These are phyloP conservation scores for Dolichotis patagonum DNA, from an alignment of 2,113 vertebrate genomes.

Conservation along the genomic window DNA sequence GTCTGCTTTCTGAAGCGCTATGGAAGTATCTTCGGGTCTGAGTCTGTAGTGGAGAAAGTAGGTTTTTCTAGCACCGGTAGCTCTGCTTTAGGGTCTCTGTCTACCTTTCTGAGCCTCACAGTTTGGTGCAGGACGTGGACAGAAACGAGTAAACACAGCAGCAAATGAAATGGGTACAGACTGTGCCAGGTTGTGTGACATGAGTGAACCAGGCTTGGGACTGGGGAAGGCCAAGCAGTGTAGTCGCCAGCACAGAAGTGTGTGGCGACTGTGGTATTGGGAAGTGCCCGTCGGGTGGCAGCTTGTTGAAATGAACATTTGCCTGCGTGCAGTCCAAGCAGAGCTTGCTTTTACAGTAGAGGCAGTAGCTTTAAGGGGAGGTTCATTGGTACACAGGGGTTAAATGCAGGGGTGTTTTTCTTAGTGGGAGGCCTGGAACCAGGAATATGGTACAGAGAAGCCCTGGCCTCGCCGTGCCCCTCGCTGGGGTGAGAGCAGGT, in stretches of 20 bases:
- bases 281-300: neutral
- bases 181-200: neutral
- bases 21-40: neutral
- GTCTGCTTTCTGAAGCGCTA: neutral
- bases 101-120: neutral
- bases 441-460: neutral
- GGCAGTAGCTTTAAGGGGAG: neutral
- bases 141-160: neutral
- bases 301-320: conserved; percentile 32
- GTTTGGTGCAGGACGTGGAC: neutral
- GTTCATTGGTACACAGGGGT: neutral
- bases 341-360: conserved; percentile 25
- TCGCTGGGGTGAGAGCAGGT: neutral
- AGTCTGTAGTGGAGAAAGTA: neutral
- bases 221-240: neutral
- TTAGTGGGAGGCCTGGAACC: neutral
- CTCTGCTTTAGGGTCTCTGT: neutral
- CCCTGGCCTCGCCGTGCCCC: neutral
- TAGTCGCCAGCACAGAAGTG: neutral
- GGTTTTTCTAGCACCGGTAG: neutral
- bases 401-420: neutral
- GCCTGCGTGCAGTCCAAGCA: neutral
- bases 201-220: neutral
- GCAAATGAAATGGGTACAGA: neutral
- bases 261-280: neutral